Percentiles rank a stretch among this genome's conserved stretches.
phyloP scores from a whole-genome alignment of 2,113 vertebrate genomes.

The Raja brachyura region DNA sequence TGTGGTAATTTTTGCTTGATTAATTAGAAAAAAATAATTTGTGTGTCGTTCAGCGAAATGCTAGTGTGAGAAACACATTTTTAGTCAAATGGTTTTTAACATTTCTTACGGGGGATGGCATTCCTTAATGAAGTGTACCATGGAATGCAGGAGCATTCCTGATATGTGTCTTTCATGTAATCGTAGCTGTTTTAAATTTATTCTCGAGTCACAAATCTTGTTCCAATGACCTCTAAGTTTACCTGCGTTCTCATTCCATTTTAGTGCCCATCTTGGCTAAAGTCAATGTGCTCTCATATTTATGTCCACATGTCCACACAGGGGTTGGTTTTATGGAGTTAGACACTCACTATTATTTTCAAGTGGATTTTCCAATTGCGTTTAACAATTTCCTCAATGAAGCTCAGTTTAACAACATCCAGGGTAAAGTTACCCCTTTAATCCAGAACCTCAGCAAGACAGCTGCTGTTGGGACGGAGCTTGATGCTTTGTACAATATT shows the following conservation, averaged over 20 bases:
- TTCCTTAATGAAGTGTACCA: background rate
- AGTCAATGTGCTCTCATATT: background rate
- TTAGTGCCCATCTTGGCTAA: no score
- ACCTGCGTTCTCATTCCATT: background rate
- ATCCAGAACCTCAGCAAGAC: background rate
- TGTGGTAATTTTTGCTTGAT: no score
- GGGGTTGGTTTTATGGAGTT: background rate
- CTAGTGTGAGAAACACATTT: background rate
- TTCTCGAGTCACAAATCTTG: background rate
- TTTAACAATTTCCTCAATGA: conserved; percentile 12
- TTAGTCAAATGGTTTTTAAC: background rate
- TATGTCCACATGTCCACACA: background rate
- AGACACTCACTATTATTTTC: background rate
- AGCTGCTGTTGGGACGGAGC: background rate
- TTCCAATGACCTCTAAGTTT: background rate
- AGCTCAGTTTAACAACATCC: conserved; percentile 1
- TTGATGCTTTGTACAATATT: background rate
- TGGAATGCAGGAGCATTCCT: background rate
- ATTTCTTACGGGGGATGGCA: background rate
- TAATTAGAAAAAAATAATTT: background rate
- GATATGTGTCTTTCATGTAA: background rate
- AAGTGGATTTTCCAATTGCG: background rate
- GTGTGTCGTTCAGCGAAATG: background rate
- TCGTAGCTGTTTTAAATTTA: background rate
- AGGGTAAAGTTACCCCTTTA: conserved; percentile 11